Conservation (phyloP, 2,797 vertebrate species). For the Ataeniobius toweri region DNA sequence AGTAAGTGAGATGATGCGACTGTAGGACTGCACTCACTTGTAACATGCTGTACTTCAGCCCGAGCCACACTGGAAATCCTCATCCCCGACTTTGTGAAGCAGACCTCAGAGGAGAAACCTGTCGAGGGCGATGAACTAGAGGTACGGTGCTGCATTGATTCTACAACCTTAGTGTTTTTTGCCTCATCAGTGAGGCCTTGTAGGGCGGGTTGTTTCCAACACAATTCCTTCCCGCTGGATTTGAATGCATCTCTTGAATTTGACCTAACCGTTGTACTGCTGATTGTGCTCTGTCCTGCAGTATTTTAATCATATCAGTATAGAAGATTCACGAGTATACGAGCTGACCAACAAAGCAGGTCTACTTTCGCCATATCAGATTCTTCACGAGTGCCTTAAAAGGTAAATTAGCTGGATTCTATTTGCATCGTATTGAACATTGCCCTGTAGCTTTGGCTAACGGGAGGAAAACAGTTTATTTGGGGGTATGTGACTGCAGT, state of each 20-base stretch:
- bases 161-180: neutral
- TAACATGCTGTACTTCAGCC: constrained; percentile 80
- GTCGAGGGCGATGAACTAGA: constrained; percentile 96
- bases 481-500: neutral
- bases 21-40: constrained; percentile 2
- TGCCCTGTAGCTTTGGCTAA: neutral
- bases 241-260: neutral
- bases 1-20: neutral
- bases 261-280: neutral
- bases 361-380: constrained; percentile 98
- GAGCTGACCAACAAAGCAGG: constrained; percentile 99
- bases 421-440: neutral
- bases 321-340: constrained; percentile 98
- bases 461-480: neutral
- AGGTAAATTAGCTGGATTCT: constrained; percentile 77
- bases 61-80: constrained; percentile 99
- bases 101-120: constrained; percentile 97
- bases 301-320: constrained; percentile 99
- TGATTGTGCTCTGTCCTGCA: constrained; percentile 64
- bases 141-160: constrained; percentile 69
- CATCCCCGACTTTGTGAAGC: constrained; percentile 99
- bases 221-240: neutral
- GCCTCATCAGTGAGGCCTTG: neutral
- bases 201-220: neutral
- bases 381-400: constrained; percentile 99